phyloP scores from a whole-genome alignment of 2,797 vertebrate genomes.

The Lepidocolaptes lacrymiger region DNA sequence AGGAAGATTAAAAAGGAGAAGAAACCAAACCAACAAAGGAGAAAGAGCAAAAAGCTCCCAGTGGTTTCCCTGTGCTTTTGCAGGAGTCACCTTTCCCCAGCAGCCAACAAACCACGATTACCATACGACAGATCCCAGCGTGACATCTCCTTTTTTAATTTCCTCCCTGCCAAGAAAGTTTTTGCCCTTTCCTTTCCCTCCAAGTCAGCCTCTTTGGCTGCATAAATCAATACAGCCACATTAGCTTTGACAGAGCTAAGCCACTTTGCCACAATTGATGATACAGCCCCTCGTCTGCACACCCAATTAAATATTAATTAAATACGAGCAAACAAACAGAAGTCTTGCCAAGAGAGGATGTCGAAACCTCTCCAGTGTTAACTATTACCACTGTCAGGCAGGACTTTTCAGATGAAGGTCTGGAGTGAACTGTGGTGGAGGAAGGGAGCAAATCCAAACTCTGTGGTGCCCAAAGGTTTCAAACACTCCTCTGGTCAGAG shows the following conservation, averaged over 20 bases:
- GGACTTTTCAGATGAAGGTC: not conserved
- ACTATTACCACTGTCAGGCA: not conserved
- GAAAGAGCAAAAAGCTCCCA: not conserved
- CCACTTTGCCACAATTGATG: not conserved
- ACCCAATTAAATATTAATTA: slow-evolving; percentile 38
- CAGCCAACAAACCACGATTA: not conserved
- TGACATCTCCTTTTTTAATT: not conserved
- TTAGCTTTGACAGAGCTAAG: not conserved
- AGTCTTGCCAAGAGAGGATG: not conserved
- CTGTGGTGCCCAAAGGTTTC: not conserved
- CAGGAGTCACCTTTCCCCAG: not conserved
- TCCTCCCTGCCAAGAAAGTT: not conserved
- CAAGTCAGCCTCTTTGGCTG: not conserved
- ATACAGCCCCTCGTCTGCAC: not conserved
- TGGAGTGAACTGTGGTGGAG: not conserved
- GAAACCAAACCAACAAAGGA: not conserved
- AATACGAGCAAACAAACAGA: slow-evolving; percentile 19
- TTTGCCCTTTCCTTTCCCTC: not conserved
- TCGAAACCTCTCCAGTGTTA: not conserved
- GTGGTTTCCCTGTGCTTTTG: not conserved
- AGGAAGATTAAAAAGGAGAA: not conserved
- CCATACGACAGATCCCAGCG: not conserved
- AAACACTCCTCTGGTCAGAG: not conserved
- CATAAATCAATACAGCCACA: not conserved
- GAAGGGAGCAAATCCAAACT: not conserved